Evolutionary conservation across 2,113 vertebrate species (phyloP).

Genomic region (Brienomyrus brachyistius): DNA sequence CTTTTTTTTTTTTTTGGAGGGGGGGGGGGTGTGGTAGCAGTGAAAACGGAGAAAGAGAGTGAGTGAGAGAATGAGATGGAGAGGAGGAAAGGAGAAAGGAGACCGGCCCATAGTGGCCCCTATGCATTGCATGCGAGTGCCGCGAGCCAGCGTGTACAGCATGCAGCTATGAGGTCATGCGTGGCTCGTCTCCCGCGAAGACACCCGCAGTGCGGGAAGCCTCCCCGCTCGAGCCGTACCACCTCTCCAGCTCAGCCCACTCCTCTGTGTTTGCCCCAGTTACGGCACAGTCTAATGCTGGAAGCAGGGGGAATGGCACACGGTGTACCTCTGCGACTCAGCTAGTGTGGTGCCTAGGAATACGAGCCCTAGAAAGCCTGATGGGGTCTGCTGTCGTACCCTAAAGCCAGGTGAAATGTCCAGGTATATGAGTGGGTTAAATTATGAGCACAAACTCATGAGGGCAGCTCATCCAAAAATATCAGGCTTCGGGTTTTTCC

Average conservation of each 20-base stretch:
- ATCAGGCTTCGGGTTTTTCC: not conserved
- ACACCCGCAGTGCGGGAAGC: not conserved
- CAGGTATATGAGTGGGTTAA: not conserved
- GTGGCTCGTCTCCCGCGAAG: not conserved
- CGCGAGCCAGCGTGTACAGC: not conserved
- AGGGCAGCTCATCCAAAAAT: not conserved
- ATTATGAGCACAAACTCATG: not conserved
- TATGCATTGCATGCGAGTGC: not conserved
- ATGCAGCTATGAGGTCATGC: not conserved
- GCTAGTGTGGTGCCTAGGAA: not conserved
- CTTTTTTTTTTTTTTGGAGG: not conserved
- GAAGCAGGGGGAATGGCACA: not conserved
- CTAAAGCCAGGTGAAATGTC: not conserved
- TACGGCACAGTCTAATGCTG: not conserved
- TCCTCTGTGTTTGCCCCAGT: not conserved
- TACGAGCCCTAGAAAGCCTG: not conserved
- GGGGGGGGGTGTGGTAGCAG: not conserved
- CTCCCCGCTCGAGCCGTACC: not conserved
- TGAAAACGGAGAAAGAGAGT: not conserved
- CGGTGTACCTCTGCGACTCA: not conserved
- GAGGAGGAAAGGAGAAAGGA: not conserved
- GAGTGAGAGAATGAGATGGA: not conserved
- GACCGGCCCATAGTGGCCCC: not conserved
- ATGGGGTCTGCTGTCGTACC: not conserved
- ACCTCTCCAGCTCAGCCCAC: not conserved